Conservation (phyloP, 2,797 vertebrate genomes). For the Tapera naevia region DNA sequence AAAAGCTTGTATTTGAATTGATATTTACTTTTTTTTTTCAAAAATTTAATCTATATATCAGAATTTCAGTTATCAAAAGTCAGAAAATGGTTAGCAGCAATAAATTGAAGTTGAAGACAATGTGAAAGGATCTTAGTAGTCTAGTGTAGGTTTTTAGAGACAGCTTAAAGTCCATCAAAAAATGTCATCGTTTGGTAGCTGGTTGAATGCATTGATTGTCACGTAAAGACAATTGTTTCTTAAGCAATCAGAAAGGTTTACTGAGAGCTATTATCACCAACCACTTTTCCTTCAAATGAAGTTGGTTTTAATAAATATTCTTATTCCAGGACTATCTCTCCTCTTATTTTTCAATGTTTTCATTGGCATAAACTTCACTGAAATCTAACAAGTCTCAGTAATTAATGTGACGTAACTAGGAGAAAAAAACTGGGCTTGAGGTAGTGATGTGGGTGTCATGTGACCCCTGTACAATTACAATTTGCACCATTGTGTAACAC, state of each 20-base stretch:
- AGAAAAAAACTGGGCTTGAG: background rate
- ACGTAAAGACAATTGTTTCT: background rate
- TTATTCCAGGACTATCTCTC: background rate
- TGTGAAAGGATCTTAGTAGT: background rate
- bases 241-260: background rate
- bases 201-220: background rate
- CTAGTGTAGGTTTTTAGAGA: background rate
- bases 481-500: fast-evolving
- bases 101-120: background rate
- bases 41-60: background rate
- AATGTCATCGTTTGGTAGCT: background rate
- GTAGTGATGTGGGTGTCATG: background rate
- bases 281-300: background rate
- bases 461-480: background rate
- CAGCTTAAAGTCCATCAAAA: background rate
- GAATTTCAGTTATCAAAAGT: background rate
- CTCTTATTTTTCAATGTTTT: background rate
- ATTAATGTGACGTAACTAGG: background rate
- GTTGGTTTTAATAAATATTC: background rate
- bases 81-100: background rate
- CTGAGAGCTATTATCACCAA: background rate
- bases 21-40: background rate
- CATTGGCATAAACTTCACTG: background rate
- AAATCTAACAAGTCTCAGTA: background rate
- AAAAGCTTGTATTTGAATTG: background rate